These are phyloP conservation scores for Echinometra lucunter DNA, from an alignment of 53 echinoderm and acorn worm species.

Conservation along the genomic window DNA sequence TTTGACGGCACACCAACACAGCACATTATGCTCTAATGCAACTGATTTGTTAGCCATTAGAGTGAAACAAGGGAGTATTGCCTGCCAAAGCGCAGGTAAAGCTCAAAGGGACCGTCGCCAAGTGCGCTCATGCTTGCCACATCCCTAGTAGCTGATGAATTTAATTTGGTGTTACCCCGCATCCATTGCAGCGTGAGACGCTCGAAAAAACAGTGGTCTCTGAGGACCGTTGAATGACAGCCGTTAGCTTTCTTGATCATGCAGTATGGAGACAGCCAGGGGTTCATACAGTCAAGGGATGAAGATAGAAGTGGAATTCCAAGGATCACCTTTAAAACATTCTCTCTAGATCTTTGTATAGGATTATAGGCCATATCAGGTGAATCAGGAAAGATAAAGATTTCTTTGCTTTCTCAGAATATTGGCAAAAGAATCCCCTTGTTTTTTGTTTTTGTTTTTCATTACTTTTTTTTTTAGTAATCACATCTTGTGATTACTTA, in stretches of 20 bases:
- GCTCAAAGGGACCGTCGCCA: slow-evolving; percentile 35
- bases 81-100: not conserved
- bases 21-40: slow-evolving; percentile 28
- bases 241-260: not conserved
- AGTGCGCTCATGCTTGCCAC: not conserved
- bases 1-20: not conserved
- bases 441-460: not conserved
- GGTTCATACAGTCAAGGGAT: not conserved
- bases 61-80: not conserved
- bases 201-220: slow-evolving; percentile 37
- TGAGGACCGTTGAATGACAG: not conserved
- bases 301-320: not conserved
- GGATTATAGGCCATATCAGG: slow-evolving; percentile 21
- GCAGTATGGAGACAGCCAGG: not conserved
- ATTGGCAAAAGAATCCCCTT: not conserved
- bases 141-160: slow-evolving; percentile 46
- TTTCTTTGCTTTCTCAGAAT: not conserved
- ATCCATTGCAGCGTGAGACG: slow-evolving; percentile 14
- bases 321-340: not conserved
- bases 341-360: not conserved
- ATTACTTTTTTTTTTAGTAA: too few relatives aligned
- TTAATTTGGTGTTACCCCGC: slow-evolving; percentile 44
- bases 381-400: slow-evolving; percentile 6
- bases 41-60: slow-evolving; percentile 54
- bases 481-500: too few relatives aligned